Percentiles rank a stretch among this genome's conserved stretches.
Conservation (phyloP, 1,140 invertebrate species). For the Bathynomus jamesi region DNA sequence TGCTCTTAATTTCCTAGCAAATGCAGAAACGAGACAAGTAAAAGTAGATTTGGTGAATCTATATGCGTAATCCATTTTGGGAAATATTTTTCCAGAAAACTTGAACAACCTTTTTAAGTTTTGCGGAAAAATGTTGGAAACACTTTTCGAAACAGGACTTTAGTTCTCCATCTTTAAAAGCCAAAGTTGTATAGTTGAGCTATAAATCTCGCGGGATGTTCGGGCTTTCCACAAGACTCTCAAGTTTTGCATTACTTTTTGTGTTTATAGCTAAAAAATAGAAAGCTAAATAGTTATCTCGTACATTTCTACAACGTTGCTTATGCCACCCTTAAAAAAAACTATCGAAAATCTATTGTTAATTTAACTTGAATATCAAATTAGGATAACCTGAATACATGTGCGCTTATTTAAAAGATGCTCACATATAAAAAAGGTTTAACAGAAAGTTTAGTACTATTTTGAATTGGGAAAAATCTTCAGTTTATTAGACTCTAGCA, state of each 20-base stretch:
- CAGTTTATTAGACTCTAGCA: too few species aligned
- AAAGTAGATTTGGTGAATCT: neutral
- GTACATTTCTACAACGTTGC: too few species aligned
- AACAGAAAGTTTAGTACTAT: too few species aligned
- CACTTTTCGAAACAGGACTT: neutral
- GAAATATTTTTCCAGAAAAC: neutral
- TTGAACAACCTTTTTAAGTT: neutral
- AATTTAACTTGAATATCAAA: too few species aligned
- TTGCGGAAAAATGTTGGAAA: neutral
- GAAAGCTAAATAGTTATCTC: too few species aligned
- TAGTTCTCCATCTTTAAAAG: neutral
- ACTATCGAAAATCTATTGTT: too few species aligned
- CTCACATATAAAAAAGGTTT: too few species aligned
- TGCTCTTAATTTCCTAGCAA: too few species aligned
- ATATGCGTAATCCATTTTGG: neutral
- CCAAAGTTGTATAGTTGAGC: neutral
- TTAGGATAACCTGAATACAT: too few species aligned
- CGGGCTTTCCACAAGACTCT: neutral
- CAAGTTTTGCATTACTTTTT: neutral
- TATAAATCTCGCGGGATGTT: neutral
- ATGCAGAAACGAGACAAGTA: neutral
- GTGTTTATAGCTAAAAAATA: neutral
- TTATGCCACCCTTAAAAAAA: too few species aligned
- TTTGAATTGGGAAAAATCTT: too few species aligned
- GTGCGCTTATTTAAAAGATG: too few species aligned